Percentiles rank a stretch among this genome's conserved stretches.
Evolutionary conservation across 2,797 vertebrate species (phyloP).

Genomic region (Buphagus erythrorhynchus): DNA sequence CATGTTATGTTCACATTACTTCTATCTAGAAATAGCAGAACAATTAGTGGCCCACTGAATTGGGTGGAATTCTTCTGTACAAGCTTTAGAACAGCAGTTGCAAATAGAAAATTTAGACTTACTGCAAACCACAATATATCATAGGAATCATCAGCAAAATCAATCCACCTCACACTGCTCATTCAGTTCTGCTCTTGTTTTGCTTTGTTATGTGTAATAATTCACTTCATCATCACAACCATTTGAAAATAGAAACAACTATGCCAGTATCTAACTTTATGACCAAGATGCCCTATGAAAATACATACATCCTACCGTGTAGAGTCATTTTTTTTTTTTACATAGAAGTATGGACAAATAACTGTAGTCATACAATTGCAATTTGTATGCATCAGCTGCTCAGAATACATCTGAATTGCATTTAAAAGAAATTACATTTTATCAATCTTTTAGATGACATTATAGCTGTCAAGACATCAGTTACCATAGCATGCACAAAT

Average conservation of each 20-base stretch:
- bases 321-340: neutral
- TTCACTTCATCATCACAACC: neutral
- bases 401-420: neutral
- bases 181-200: neutral
- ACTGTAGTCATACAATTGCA: neutral
- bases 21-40: neutral
- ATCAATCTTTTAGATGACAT: rapidly evolving
- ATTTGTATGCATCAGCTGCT: neutral
- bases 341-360: neutral
- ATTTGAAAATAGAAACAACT: neutral
- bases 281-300: neutral
- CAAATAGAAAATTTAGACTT: neutral
- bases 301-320: neutral
- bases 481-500: rapidly evolving
- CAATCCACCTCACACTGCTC: neutral
- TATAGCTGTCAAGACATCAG: neutral
- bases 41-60: neutral
- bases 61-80: neutral
- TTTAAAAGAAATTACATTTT: neutral
- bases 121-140: neutral
- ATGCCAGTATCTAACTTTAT: neutral
- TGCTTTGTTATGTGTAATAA: neutral
- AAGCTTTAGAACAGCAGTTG: neutral
- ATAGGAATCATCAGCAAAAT: neutral
- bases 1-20: neutral